Conservation (phyloP, 2,888 invertebrate genomes). For the Leptothorax acervorum region DNA sequence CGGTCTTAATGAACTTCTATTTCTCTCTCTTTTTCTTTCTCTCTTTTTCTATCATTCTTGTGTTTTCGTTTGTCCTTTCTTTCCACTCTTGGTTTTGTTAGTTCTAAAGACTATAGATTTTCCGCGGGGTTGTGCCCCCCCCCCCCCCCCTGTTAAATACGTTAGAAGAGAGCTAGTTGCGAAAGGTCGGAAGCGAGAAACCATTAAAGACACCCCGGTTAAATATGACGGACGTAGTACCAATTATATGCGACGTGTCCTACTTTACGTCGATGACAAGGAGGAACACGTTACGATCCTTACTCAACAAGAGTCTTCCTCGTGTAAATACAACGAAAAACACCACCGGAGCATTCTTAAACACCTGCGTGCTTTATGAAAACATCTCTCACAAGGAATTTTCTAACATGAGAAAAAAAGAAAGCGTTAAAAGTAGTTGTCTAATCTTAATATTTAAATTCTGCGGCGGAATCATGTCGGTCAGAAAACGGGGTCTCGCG, state of each 20-base stretch:
- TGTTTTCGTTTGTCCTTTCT: slow-evolving; percentile 29
- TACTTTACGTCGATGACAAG: slow-evolving; percentile 32
- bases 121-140: background rate
- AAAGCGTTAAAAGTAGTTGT: slow-evolving; percentile 69
- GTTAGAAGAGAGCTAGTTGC: background rate
- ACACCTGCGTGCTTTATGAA: slow-evolving; percentile 57
- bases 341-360: background rate
- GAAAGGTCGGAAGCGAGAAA: slow-evolving; percentile 23
- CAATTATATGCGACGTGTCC: slow-evolving; percentile 37
- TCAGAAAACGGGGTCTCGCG: slow-evolving; percentile 48
- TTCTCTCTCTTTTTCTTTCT: slow-evolving; percentile 29
- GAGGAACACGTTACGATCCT: slow-evolving; percentile 15
- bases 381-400: slow-evolving; percentile 63
- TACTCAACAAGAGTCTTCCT: slow-evolving; percentile 21
- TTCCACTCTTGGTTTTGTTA: slow-evolving; percentile 6
- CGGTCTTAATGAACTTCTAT: slow-evolving; percentile 78
- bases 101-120: slow-evolving; percentile 4
- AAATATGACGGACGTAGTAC: slow-evolving; percentile 24
- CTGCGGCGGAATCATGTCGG: slow-evolving; percentile 74
- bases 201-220: slow-evolving; percentile 20
- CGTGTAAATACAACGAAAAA: slow-evolving; percentile 23
- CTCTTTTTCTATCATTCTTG: slow-evolving; percentile 27
- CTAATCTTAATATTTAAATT: slow-evolving; percentile 85
- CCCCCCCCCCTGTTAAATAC: too few species aligned
- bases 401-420: slow-evolving; percentile 13